Conservation (phyloP, 2,797 vertebrate species). For the Dendrocincla fuliginosa region DNA sequence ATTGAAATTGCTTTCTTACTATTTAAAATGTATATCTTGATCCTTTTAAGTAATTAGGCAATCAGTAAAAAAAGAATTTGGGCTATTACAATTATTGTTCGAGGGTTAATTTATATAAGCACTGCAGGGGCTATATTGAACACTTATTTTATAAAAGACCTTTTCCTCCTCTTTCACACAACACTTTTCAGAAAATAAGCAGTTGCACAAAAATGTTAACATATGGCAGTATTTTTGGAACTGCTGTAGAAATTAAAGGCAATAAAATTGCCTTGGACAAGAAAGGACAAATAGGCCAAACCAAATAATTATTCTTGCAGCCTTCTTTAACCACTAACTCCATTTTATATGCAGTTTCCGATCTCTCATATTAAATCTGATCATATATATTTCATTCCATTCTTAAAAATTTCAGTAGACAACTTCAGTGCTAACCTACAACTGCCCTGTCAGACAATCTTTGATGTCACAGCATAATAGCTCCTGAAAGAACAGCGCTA, state of each 20-base stretch:
- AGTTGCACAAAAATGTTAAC: slow-evolving; percentile 61
- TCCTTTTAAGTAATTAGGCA: slow-evolving; percentile 61
- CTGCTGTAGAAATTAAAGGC: slow-evolving; percentile 66
- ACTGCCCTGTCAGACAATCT: slow-evolving; percentile 81
- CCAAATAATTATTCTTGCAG: slow-evolving; percentile 70
- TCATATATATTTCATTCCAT: slow-evolving; percentile 83
- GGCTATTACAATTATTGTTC: slow-evolving; percentile 52
- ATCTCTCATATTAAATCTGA: slow-evolving; percentile 74
- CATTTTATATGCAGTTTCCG: slow-evolving; percentile 68
- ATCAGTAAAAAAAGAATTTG: slow-evolving; percentile 44
- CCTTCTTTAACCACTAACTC: slow-evolving; percentile 65
- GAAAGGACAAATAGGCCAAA: slow-evolving; percentile 64
- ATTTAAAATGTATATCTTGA: slow-evolving; percentile 45
- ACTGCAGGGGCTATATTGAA: slow-evolving; percentile 31
- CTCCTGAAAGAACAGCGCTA: slow-evolving; percentile 81
- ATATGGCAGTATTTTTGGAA: slow-evolving; percentile 59
- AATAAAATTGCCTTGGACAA: slow-evolving; percentile 70
- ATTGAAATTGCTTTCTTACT: slow-evolving; percentile 25
- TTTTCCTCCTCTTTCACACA: slow-evolving; percentile 56
- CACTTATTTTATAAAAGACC: slow-evolving; percentile 46
- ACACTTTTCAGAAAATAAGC: slow-evolving; percentile 68
- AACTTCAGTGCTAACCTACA: slow-evolving; percentile 77
- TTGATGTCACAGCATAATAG: slow-evolving; percentile 81
- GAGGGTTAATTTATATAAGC: slow-evolving; percentile 57
- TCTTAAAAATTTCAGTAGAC: slow-evolving; percentile 82